Evolutionary conservation across 2,113 vertebrate species (phyloP).

Genomic region (Tyrannus savana): DNA sequence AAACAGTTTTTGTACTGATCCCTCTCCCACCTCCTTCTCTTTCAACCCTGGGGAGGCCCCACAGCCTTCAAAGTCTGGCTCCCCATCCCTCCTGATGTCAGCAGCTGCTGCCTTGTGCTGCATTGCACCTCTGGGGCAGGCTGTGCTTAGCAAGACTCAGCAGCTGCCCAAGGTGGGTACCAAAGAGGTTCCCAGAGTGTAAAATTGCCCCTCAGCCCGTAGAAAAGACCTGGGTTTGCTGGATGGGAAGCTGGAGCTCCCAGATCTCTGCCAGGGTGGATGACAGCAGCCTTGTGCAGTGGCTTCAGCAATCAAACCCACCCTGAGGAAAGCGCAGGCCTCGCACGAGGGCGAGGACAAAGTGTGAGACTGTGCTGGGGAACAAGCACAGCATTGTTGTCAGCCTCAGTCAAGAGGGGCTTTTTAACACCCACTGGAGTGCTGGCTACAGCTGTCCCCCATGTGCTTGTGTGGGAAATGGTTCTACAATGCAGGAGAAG

Average conservation of each 20-base stretch:
- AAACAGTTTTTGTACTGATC: background rate
- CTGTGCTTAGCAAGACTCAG: background rate
- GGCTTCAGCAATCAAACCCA: background rate
- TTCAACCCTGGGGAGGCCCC: background rate
- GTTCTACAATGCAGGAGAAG: background rate
- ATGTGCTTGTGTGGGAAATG: background rate
- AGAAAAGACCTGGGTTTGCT: background rate
- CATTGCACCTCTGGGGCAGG: background rate
- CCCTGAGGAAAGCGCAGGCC: background rate
- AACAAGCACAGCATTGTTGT: constrained; percentile 41
- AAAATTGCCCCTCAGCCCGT: background rate
- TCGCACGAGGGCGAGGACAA: background rate
- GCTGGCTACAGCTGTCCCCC: constrained; percentile 51
- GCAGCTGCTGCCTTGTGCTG: background rate
- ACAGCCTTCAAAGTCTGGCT: background rate
- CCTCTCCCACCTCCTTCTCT: background rate
- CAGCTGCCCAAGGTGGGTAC: background rate
- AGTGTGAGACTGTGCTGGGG: constrained; percentile 26
- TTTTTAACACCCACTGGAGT: constrained; percentile 55
- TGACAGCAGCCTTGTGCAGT: background rate
- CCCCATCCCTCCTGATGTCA: background rate
- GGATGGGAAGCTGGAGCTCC: background rate
- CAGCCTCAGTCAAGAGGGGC: constrained; percentile 30
- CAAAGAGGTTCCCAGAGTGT: fast-evolving
- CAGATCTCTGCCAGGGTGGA: background rate